Evolutionary conservation across 1,140 invertebrate genomes (phyloP), one percentile per base, ranked within the genome.

Genomic region (Colletes gigas): DNA sequence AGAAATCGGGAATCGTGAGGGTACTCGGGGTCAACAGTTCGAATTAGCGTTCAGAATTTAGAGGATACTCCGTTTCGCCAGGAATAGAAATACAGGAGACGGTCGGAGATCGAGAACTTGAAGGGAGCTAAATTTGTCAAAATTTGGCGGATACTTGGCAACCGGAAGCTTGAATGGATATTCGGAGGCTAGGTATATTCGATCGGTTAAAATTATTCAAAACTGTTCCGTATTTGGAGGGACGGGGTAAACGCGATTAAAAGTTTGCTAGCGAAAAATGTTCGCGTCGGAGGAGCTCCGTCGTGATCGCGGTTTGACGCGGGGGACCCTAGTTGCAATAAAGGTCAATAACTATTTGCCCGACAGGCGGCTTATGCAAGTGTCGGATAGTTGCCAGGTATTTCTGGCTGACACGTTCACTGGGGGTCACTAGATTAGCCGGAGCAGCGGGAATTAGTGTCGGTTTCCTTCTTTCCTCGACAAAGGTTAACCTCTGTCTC

Each of bases 321-420:
- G 30, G 30, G 19, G 30, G 65, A 68, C 44, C 70, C 77, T 41
- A 78, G 44, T 73, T 41, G 82, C 63, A 81, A 88, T 86, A 86
- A 88, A 89, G 86, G 88, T 88, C 86, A 89, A 88, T 86, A 86
- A 84, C 84, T 88, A 83, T 88, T 88, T 84, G 72, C 65, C 83
- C 71, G 83, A 8, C 70, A 19, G 15, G n/a, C 17, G 71, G 21
- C 69, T 81, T 69, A 55, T 52, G 65, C 39, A 68, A 85, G 70
- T 79, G 54, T 59, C 72, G 73, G 69, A 66, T 78, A 75, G 83
- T 21, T 83, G 84, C 60, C 70, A 72, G 69, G 74, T 83, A 78
- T 85, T 81, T 78, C 70, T 81, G 82, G 59, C 73, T 65, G 83
- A 72, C 69, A 14, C 30, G 54, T n/a, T 54, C 54, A 3, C 59